phyloP scores from a whole-genome alignment of 2,113 vertebrate genomes.

The Bubo blakistoni region DNA sequence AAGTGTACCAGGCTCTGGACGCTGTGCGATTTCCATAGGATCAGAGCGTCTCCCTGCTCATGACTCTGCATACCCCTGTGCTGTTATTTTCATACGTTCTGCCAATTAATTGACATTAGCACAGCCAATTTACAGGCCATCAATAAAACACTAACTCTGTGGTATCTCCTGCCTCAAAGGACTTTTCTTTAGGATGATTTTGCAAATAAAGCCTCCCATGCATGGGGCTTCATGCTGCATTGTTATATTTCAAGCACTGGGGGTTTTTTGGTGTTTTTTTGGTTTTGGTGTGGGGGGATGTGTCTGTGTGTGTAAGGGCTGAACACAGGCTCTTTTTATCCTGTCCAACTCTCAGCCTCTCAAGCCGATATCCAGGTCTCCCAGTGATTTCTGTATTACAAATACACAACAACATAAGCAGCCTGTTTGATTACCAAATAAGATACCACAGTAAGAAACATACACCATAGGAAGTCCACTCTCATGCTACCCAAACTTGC shows the following conservation, averaged over 20 bases:
- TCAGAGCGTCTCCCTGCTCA: not conserved
- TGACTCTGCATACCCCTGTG: not conserved
- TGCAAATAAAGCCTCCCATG: not conserved
- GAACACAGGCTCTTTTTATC: not conserved
- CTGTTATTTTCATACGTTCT: not conserved
- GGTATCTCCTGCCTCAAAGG: not conserved
- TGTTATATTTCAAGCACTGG: not conserved
- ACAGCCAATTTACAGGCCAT: not conserved
- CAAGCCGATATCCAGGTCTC: not conserved
- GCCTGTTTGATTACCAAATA: not conserved
- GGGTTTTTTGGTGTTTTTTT: not conserved
- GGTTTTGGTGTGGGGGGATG: not conserved
- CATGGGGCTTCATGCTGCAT: not conserved
- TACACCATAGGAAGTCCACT: not conserved
- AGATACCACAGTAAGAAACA: not conserved
- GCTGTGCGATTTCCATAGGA: accelerated
- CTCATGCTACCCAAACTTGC: not conserved
- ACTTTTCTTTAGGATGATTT: not conserved
- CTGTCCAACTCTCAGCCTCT: not conserved
- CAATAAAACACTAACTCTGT: not conserved
- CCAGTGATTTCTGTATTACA: not conserved
- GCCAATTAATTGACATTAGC: not conserved
- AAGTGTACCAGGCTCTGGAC: accelerated
- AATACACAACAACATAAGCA: not conserved
- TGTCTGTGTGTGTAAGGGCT: too few species aligned